Percentiles rank a stretch among this genome's conserved stretches.
These are phyloP conservation scores for Temnothorax curvispinosus DNA, from an alignment of 1,140 invertebrate genomes.

Conservation along the genomic window DNA sequence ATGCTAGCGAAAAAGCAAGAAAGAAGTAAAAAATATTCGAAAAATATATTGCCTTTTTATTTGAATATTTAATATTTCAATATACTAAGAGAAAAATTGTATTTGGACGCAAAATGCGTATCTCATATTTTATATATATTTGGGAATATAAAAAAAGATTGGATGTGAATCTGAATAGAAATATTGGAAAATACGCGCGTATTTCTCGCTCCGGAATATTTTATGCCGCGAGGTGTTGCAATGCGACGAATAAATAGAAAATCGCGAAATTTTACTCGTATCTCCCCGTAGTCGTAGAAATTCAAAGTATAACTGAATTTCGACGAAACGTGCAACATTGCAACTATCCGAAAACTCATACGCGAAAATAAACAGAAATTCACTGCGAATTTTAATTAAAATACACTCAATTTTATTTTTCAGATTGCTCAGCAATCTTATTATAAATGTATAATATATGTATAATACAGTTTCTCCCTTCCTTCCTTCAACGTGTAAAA, in stretches of 20 bases:
- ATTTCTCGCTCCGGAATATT: conserved; percentile 28
- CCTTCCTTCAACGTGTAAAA: background rate
- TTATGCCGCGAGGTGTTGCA: conserved; percentile 36
- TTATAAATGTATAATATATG: background rate
- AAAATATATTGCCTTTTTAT: background rate
- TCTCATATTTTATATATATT: conserved; percentile 13
- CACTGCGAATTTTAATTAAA: background rate
- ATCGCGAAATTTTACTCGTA: conserved; percentile 28
- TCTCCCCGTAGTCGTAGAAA: background rate
- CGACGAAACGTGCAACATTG: background rate
- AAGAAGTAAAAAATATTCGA: background rate
- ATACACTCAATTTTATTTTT: background rate
- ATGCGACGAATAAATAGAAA: conserved; percentile 50
- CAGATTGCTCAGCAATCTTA: too few relatives aligned
- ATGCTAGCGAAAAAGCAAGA: background rate
- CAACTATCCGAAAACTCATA: background rate
- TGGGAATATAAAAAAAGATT: conserved; percentile 30
- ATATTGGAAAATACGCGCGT: conserved; percentile 40
- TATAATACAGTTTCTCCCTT: background rate
- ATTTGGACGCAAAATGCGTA: conserved; percentile 1
- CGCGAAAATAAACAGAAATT: background rate
- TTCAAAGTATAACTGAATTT: conserved; percentile 29
- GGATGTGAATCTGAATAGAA: conserved; percentile 8
- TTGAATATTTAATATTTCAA: background rate
- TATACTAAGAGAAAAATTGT: conserved; percentile 8